phyloP scores from a whole-genome alignment of 2,888 invertebrate species.

The Torymus auratus region DNA sequence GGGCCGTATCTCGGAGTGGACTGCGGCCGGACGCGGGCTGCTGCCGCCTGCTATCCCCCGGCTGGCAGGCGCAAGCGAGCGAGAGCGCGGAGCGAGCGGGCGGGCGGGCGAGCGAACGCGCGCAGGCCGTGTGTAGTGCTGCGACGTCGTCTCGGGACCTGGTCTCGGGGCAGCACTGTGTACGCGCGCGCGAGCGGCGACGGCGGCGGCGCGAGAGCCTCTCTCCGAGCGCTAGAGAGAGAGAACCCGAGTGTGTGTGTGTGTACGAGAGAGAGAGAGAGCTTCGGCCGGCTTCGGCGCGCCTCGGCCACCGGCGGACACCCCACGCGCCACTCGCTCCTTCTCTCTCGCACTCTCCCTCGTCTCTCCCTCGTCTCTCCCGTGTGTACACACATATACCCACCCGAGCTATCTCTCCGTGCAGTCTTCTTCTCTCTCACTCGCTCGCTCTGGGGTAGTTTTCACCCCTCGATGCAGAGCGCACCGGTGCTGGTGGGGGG shows the following conservation, averaged over 20 bases:
- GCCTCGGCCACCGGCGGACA: constrained; percentile 71
- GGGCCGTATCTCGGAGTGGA: constrained; percentile 77
- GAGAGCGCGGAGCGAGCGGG: constrained; percentile 52
- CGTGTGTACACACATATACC: too few relatives aligned
- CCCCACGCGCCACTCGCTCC: constrained; percentile 65
- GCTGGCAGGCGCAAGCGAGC: constrained; percentile 60
- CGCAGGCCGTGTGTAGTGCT: neutral
- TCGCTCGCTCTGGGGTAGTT: constrained; percentile 65
- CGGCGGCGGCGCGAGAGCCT: constrained; percentile 18
- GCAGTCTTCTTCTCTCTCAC: too few relatives aligned
- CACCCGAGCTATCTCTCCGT: too few relatives aligned
- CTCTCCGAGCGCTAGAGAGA: constrained; percentile 35
- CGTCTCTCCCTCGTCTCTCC: too few relatives aligned
- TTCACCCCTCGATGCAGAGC: constrained; percentile 64
- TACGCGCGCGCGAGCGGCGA: constrained; percentile 24
- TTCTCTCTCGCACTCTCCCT: too few relatives aligned
- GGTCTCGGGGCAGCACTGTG: constrained; percentile 68
- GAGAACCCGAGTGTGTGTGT: constrained; percentile 2
- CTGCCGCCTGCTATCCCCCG: too few relatives aligned
- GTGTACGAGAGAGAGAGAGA: constrained; percentile 43
- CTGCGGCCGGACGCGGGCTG: constrained; percentile 75
- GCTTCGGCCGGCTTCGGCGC: constrained; percentile 74
- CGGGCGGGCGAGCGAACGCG: neutral
- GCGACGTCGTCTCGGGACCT: constrained; percentile 68
- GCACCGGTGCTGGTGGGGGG: too few relatives aligned